Percentiles rank a stretch among this genome's conserved stretches.
Evolutionary conservation across 35 echinoderm and acorn worm species (phyloP).

Genomic region (Heliocidaris erythrogramma): DNA sequence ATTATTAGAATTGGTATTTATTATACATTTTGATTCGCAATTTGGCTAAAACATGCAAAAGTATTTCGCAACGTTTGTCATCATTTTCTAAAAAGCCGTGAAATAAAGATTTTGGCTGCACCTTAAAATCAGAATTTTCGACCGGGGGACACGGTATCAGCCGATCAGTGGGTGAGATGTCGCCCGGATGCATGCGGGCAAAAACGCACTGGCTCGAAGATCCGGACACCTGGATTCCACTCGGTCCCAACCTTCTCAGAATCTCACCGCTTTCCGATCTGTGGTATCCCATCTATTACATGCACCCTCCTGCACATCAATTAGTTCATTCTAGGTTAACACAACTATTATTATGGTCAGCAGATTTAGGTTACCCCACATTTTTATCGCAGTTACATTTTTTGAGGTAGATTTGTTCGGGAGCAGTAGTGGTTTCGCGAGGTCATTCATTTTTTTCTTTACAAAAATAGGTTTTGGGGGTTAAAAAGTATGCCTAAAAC

Average conservation of each 20-base stretch:
- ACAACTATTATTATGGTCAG: conserved; percentile 5
- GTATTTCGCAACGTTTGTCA: too few species aligned
- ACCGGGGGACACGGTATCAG: too few species aligned
- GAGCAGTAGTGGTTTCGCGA: not conserved
- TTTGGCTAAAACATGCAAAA: too few species aligned
- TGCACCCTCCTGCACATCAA: not conserved
- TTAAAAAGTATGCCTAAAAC: not conserved
- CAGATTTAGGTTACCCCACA: not conserved
- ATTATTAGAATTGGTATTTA: too few species aligned
- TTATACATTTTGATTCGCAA: too few species aligned
- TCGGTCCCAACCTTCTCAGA: not conserved
- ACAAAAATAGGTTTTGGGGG: not conserved
- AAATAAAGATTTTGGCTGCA: too few species aligned
- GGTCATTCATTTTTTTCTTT: not conserved
- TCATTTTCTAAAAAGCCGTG: too few species aligned
- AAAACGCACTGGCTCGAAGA: not conserved
- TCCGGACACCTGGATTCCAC: not conserved
- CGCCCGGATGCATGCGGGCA: not conserved
- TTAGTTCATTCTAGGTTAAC: conserved; percentile 12
- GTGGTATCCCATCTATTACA: not conserved
- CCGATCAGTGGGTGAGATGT: not conserved
- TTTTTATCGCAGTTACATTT: not conserved
- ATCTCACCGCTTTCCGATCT: not conserved
- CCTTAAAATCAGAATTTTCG: too few species aligned
- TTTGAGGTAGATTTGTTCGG: not conserved